Evolutionary conservation across 2,888 invertebrate genomes (phyloP).

Genomic region (Brachyopa scutellaris): DNA sequence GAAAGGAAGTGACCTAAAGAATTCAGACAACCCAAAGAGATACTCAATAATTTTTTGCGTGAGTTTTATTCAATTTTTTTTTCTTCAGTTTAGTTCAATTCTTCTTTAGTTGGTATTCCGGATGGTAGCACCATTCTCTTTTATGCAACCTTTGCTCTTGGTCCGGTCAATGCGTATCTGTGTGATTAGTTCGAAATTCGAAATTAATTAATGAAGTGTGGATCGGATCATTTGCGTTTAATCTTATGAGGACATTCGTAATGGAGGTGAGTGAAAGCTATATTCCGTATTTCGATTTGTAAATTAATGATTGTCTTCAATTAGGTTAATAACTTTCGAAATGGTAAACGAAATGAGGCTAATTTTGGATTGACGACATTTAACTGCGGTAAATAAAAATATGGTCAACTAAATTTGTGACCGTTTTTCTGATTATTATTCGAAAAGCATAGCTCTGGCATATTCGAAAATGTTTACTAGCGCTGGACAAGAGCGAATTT

Average conservation of each 20-base stretch:
- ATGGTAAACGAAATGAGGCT: slow-evolving; percentile 9
- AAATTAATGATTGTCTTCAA: slow-evolving; percentile 40
- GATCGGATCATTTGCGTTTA: slow-evolving; percentile 16
- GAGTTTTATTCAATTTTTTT: background rate
- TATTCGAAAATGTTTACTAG: no score
- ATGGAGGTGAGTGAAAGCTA: slow-evolving; percentile 46
- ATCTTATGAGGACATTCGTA: slow-evolving; percentile 51
- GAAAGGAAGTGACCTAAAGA: slow-evolving; percentile 51
- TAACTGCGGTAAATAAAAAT: no score
- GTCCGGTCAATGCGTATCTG: slow-evolving; percentile 23
- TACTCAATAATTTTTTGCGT: slow-evolving; percentile 41
- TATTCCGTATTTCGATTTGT: slow-evolving; percentile 46
- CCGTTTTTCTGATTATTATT: no score
- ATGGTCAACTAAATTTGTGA: no score
- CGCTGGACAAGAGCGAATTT: no score
- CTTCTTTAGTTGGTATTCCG: no score
- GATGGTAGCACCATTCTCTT: no score
- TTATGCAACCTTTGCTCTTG: background rate
- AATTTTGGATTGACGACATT: background rate
- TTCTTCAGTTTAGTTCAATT: no score
- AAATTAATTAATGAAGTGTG: slow-evolving; percentile 49
- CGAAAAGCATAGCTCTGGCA: no score
- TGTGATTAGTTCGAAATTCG: no score
- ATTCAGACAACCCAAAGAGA: slow-evolving; percentile 48
- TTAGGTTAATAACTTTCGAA: background rate